Evolutionary conservation across 1,140 invertebrate genomes (phyloP), one percentile per base, ranked within the genome.

Genomic region (Drosophila triauraria): DNA sequence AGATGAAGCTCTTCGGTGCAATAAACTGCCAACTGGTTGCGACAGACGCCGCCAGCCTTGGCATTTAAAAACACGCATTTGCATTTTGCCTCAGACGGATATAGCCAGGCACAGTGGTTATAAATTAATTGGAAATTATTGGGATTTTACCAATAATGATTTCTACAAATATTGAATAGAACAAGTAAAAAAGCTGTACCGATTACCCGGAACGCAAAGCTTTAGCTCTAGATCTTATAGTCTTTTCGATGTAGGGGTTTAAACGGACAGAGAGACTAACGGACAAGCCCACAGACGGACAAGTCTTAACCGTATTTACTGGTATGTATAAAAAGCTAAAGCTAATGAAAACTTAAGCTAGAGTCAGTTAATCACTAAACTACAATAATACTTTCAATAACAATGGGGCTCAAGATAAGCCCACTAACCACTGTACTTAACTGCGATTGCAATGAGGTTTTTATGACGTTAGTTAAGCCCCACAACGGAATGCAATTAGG

Each of bases 61-160:
- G 65, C 83, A 87, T 87, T 87, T 82, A 65, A 83, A 71, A 65
- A 65, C 35, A 76, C 54, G 59, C 47, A 83, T 76, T 74, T 78
- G 76, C 76, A 77, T 82, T 82, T 57, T 23, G 15, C n/a, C 38
- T 23, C 56, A 60, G 56, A 54, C 56, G 42, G 30, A 77, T 59
- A 56, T 54, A 65, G n/a, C 32, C 25, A 17, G 13, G 27, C 17
- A 78, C 51, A 78, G 62, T 77, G 74, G 67, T 15, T 54, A 50
- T 48, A 32, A 44, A 17, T 17, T 27, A 3, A 15, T 13, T 30
- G 8, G 13, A 9, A 30, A 42, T 30, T 2, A 20, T 20, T 20
- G 10, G 1, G 8, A 43, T 10, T 35, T 35, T 32, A 0, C 1
- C 1, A 32, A 32, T 1, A 10, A 32, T 10, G 0, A 32, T 35